A percentile compares a stretch with the other conserved stretches of the same genome.
Evolutionary conservation across 1,140 invertebrate species (phyloP).

Genomic region (Drosophila tristis): DNA sequence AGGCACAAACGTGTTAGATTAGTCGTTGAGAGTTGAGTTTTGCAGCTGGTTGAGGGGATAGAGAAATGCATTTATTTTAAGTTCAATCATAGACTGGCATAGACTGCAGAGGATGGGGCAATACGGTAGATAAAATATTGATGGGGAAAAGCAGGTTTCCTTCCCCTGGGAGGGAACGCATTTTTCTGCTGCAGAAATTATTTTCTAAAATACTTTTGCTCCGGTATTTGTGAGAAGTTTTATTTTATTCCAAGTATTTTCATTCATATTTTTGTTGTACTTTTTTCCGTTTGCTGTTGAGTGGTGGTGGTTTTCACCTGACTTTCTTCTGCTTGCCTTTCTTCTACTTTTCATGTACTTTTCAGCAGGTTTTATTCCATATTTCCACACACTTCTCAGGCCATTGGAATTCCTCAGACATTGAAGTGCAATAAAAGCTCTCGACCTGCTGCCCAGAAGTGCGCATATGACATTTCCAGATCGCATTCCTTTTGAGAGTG

Average conservation of each 20-base stretch:
- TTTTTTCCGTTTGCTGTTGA: too few relatives aligned
- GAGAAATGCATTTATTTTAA: background rate
- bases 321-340: constrained; percentile 11
- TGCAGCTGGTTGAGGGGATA: too few relatives aligned
- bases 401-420: constrained; percentile 34
- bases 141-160: too few relatives aligned
- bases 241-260: constrained; percentile 13
- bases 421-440: constrained; percentile 55
- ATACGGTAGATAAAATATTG: background rate
- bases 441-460: constrained; percentile 10
- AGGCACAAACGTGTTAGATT: too few relatives aligned
- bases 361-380: background rate
- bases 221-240: constrained; percentile 18
- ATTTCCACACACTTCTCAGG: too few relatives aligned
- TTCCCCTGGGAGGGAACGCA: too few relatives aligned
- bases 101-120: too few relatives aligned
- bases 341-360: background rate
- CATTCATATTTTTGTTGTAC: too few relatives aligned
- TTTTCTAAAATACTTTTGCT: constrained; percentile 1
- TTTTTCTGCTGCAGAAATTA: constrained; percentile 3
- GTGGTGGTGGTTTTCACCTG: background rate
- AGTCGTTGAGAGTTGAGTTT: too few relatives aligned
- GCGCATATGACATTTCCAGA: constrained; percentile 22
- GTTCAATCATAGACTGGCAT: background rate
- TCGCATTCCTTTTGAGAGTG: constrained; percentile 28